Evolutionary conservation across 2,113 vertebrate species (phyloP).

Genomic region (Indicator maculatus): DNA sequence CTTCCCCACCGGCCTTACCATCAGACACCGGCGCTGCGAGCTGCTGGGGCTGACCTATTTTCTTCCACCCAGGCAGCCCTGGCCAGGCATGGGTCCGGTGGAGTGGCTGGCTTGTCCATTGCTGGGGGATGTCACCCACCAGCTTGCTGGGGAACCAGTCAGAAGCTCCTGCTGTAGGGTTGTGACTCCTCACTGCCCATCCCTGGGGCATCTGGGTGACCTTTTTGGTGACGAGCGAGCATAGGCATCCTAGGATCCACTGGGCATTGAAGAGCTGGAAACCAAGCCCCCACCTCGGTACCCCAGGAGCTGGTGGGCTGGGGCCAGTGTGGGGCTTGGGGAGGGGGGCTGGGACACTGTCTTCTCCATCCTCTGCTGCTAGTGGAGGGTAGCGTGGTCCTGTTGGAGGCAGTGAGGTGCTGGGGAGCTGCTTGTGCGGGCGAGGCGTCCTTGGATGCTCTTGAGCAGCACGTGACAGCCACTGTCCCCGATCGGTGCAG

Average conservation of each 20-base stretch:
- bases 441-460: conserved; percentile 60
- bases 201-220: not conserved
- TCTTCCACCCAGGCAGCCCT: not conserved
- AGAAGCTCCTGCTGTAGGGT: not conserved
- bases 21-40: conserved; percentile 40
- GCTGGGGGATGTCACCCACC: not conserved
- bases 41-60: conserved; percentile 77
- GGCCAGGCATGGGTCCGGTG: not conserved
- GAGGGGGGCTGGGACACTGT: not conserved
- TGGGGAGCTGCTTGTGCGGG: not conserved
- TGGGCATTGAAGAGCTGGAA: not conserved
- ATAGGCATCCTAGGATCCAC: not conserved
- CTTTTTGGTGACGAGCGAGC: not conserved
- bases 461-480: conserved; percentile 31
- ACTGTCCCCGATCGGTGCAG: not conserved
- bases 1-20: conserved; percentile 40
- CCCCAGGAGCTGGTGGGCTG: not conserved
- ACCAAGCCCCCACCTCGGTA: not conserved
- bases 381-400: not conserved
- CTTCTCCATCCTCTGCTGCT: rapidly evolving
- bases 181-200: not conserved
- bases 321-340: not conserved
- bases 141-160: not conserved
- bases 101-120: not conserved
- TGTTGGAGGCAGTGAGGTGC: rapidly evolving